Evolutionary conservation across 2,888 invertebrate genomes (phyloP).

Genomic region (Aleiodes leptofemur): DNA sequence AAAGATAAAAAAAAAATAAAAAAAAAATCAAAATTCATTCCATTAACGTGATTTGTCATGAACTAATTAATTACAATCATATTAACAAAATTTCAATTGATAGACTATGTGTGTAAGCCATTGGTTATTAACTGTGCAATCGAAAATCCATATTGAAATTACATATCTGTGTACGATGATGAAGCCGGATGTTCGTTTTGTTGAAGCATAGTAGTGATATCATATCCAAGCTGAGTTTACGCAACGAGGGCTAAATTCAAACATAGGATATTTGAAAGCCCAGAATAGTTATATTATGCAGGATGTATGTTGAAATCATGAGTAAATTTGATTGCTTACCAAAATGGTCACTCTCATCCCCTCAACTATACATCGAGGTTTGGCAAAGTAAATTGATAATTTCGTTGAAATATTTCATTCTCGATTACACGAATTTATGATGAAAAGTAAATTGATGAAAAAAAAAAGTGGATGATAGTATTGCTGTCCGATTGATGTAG

Average conservation of each 20-base stretch:
- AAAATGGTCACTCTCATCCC: neutral
- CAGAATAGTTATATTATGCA: constrained; percentile 27
- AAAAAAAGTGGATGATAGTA: too few relatives aligned
- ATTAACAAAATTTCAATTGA: constrained; percentile 22
- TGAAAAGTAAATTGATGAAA: too few relatives aligned
- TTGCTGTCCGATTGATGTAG: too few relatives aligned
- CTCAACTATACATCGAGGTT: neutral
- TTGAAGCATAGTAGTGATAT: constrained; percentile 3
- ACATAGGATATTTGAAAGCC: constrained; percentile 25
- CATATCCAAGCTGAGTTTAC: constrained; percentile 19
- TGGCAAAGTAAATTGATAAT: constrained; percentile 3
- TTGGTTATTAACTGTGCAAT: constrained; percentile 21
- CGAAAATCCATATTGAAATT: constrained; percentile 21
- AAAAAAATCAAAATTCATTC: neutral
- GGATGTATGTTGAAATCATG: constrained; percentile 23
- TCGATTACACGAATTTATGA: too few relatives aligned
- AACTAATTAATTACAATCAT: constrained; percentile 27
- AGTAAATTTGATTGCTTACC: constrained; percentile 24
- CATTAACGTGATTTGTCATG: constrained; percentile 1
- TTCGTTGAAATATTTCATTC: neutral
- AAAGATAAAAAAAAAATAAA: neutral
- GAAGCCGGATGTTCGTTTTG: constrained; percentile 24
- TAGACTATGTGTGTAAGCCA: constrained; percentile 8
- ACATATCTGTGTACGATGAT: constrained; percentile 1
- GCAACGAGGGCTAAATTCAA: constrained; percentile 11